A percentile compares a stretch with the other conserved stretches of the same genome.
phyloP scores from a whole-genome alignment of 1,140 invertebrate species.

The Daktulosphaira vitifoliae region DNA sequence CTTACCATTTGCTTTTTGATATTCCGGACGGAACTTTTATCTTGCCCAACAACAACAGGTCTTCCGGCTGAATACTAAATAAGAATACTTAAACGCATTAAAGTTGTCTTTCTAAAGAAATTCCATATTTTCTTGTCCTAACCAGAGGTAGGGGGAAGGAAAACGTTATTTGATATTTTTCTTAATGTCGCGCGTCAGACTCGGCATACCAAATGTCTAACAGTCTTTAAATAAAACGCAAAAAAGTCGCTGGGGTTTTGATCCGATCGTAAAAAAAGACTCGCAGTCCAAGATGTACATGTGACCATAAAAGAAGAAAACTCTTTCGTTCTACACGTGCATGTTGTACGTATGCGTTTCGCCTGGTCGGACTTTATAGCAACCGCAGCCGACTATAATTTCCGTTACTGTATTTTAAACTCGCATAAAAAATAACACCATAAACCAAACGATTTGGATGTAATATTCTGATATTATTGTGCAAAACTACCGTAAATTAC shows the following conservation, averaged over 20 bases:
- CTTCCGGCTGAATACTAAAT: constrained; percentile 34
- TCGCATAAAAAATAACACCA: neutral
- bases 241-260: neutral
- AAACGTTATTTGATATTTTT: constrained; percentile 32
- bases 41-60: constrained; percentile 31
- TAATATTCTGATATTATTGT: neutral
- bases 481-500: no score
- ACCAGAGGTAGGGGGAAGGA: neutral
- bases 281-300: no score
- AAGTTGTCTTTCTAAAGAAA: constrained; percentile 33
- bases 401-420: constrained; percentile 14
- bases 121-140: constrained; percentile 27
- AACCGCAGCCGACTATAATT: constrained; percentile 2
- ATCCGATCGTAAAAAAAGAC: constrained; percentile 7
- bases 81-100: constrained; percentile 33
- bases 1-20: constrained; percentile 18
- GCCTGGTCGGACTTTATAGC: constrained; percentile 22
- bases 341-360: neutral
- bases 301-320: constrained; percentile 10
- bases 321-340: neutral
- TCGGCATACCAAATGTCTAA: constrained; percentile 30
- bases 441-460: constrained; percentile 15
- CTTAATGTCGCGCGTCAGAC: constrained; percentile 31
- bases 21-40: constrained; percentile 30
- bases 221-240: constrained; percentile 7